Evolutionary conservation across 2,797 vertebrate genomes (phyloP), one percentile per base, ranked within the genome.

Genomic region (Pogoniulus pusillus): DNA sequence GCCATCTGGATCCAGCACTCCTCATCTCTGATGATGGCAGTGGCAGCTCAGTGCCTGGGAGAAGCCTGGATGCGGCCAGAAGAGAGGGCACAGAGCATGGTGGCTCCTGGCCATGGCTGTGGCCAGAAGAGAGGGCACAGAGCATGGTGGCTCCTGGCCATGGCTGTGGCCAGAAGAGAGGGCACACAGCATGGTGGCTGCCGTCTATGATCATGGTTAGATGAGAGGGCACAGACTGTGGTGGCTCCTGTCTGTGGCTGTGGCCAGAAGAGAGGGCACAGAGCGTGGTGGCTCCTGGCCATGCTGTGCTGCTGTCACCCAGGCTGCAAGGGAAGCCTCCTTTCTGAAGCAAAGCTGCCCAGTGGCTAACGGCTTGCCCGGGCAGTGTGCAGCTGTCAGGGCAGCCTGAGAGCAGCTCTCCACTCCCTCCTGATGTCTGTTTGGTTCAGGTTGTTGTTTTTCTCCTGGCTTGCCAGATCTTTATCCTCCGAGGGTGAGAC

Each of bases 301-400:
- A 15, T 59, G 80, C 92, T 57, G 71, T 1, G 45, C 83, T 85
- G 86, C 85, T 24, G 9, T 69, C 91, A 83, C 81, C 81, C 85
- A 93, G 80, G 15, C 90, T 74, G 82, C 41, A 95, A 95, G 95
- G 89, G 94, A 88, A 96, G 90, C 86, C 87, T 91, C 77, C 20
- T 94, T 94, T 88, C 94, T 95, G 88, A 96, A 92, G 85, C 87
- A 88, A 94, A 95, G 92, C 76, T 93, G 93, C 93, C 95, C 89
- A 88, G 66, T 91, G 71, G 92, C 95, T 95, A 96, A 96, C 68
- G 92, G 76, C 85, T 88, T 90, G 81, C 91, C 91, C 86, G 69
- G 37, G 51, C 88, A 90, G 91, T 85, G 90, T 23, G 91, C 91
- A 95, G 94, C 92, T 94, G 93, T 45, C 83, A 94, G 91, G 90